Evolutionary conservation across 2,888 invertebrate species (phyloP), one percentile per base, ranked within the genome.

Genomic region (Callosobruchus maculatus): DNA sequence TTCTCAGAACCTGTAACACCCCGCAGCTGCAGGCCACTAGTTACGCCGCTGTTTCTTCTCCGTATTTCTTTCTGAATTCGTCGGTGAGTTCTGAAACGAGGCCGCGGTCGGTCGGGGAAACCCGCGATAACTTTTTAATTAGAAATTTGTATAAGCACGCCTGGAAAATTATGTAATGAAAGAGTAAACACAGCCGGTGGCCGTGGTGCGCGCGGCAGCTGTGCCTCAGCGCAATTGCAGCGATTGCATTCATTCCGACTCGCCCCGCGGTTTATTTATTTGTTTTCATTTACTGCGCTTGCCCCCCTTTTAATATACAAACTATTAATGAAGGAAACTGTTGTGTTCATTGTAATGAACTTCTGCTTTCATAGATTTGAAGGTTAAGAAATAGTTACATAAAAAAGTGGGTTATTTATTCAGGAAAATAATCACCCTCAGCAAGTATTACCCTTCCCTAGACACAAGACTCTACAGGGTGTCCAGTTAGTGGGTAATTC

Each of bases 61-160:
- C 22, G 70, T 71, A 68, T 26, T 71, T 71, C 71, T 73, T 72
- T 20, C 21, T 67, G 20, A 72, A 68, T 31, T 68, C 31, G 20
- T 9, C 21, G 21, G 21, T 21, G 68, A 68, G 68, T 68, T 68
- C 22, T 68, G 21, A 68, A 68, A 68, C 68, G 49, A 49, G 13
- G 13, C 49, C 13, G 49, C 49, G 49, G 49, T 18, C 49, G 49
- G 49, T 13, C 49, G 49, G 49, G 49, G 49, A 49, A 49, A 49
- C 49, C 49, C 49, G 49, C 49, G 49, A 49, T 49, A 49, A 49
- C 49, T 49, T 49, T 49, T 49, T 49, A 49, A 49, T 49, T 49
- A 49, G 49, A 49, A 49, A 49, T 49, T 49, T 49, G 49, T 49
- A 49, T 13, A 49, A 49, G 49, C 49, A 13, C 49, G 49, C 49